Conservation (phyloP, 2,797 vertebrate species). For the Rachycentron canadum region DNA sequence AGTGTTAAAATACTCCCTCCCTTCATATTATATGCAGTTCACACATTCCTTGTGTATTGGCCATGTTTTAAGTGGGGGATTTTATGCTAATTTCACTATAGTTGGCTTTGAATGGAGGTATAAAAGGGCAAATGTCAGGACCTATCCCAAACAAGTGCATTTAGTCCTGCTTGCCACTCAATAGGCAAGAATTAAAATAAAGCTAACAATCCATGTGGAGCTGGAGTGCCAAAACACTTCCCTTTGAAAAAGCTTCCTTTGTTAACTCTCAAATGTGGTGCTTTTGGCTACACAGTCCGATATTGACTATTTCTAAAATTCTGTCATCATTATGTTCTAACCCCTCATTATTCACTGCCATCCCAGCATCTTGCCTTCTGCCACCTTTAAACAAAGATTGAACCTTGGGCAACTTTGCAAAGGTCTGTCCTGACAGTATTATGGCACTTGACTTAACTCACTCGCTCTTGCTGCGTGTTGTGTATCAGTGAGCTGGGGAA, state of each 20-base stretch:
- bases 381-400: constrained; percentile 28
- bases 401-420: constrained; percentile 6
- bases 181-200: neutral
- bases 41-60: neutral
- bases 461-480: constrained; percentile 2
- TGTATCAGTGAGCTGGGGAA: constrained; percentile 5
- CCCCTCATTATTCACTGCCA: neutral
- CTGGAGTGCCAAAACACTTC: neutral
- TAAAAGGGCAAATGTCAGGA: neutral
- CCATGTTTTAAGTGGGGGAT: neutral
- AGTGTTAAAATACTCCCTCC: no score
- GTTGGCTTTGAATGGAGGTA: neutral
- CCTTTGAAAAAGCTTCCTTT: neutral
- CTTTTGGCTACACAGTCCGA: neutral
- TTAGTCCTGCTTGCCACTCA: neutral
- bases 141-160: neutral
- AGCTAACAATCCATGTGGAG: constrained; percentile 14
- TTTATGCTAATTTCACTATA: neutral
- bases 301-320: constrained; percentile 10
- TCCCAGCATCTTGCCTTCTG: no score
- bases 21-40: neutral
- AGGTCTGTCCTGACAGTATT: constrained; percentile 25
- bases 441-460: neutral
- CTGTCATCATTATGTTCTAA: constrained; percentile 5
- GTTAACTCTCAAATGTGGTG: neutral